Evolutionary conservation across 2,113 vertebrate genomes (phyloP), one percentile per base, ranked within the genome.

Genomic region (Donacobius atricapilla): DNA sequence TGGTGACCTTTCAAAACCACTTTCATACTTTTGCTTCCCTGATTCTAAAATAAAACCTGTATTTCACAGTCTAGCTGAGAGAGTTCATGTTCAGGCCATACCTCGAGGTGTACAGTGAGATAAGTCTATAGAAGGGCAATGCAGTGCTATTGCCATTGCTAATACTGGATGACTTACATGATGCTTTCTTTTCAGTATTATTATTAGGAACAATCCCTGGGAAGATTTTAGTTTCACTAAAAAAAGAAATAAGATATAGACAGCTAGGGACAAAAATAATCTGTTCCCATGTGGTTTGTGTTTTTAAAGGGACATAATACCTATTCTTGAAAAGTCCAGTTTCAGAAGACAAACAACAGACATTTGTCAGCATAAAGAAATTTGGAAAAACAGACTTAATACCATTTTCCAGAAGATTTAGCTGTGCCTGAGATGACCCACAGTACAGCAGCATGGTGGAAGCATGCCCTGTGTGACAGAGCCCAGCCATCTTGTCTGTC

Each of bases 211-310:
- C 61, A 90, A 93, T 40, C 84, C 82, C 84, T 97, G 97, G 93
- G 96, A 97, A 97, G 92, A 92, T 95, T 93, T 88, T 94, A 10
- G 44, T 63, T 95, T 61, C 56, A 68, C 70, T 94, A 82, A 91
- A 85, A 78, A 85, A 83, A 93, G 58, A 69, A 78, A 23, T 71
- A 93, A 92, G 37, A 73, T 23, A 86, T 70, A 90, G 63, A 69
- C 86, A 97, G 83, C 58, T 86, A 83, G n/a, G n/a, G 56, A 92
- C 83, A 95, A 96, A 96, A 96, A 95, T 94, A 96, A 93, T 80
- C 57, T 48, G 42, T 84, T 90, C 93, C 72, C 94, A 68, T 71
- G 82, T 25, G 81, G 57, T 70, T 75, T 90, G 47, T 45, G 23
- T 61, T 85, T 96, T 97, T 96, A 96, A 96, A 97, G 93, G 69